These are phyloP conservation scores for Taurulus bubalis DNA, from an alignment of 2,113 vertebrate species.

Conservation along the genomic window DNA sequence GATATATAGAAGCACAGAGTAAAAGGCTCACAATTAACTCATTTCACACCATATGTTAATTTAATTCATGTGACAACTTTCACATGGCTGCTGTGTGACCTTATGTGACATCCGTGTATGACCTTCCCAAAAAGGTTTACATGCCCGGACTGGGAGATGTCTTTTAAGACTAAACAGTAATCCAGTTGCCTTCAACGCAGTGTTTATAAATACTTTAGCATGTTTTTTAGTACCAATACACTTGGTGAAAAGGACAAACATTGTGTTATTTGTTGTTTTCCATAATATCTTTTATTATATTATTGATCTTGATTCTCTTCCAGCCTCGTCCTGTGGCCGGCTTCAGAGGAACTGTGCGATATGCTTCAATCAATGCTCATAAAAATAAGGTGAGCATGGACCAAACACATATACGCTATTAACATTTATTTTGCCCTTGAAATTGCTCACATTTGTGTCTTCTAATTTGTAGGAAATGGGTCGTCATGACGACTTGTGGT, in stretches of 20 bases:
- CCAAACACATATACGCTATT: neutral
- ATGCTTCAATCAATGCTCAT: slow-evolving; percentile 97
- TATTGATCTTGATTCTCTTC: neutral
- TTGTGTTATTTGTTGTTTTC: neutral
- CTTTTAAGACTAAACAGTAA: neutral
- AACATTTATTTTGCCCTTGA: neutral
- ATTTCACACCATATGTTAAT: neutral
- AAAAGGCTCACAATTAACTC: neutral
- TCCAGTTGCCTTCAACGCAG: neutral
- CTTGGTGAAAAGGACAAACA: neutral
- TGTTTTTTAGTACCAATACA: neutral
- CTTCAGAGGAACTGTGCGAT: slow-evolving; percentile 96
- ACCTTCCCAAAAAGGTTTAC: neutral
- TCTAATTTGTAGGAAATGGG: slow-evolving; percentile 92
- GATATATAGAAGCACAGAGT: neutral
- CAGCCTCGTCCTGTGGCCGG: slow-evolving; percentile 96
- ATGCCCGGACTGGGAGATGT: neutral
- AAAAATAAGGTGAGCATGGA: slow-evolving; percentile 90
- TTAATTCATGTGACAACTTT: neutral
- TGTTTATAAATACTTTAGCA: neutral
- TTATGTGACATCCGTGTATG: neutral
- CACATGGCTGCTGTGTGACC: neutral
- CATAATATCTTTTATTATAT: neutral
- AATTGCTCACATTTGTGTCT: neutral
- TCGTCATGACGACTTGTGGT: slow-evolving; percentile 98